These are phyloP conservation scores for Solenodon paradoxus DNA, from an alignment of 2,113 vertebrate species.

Conservation along the genomic window DNA sequence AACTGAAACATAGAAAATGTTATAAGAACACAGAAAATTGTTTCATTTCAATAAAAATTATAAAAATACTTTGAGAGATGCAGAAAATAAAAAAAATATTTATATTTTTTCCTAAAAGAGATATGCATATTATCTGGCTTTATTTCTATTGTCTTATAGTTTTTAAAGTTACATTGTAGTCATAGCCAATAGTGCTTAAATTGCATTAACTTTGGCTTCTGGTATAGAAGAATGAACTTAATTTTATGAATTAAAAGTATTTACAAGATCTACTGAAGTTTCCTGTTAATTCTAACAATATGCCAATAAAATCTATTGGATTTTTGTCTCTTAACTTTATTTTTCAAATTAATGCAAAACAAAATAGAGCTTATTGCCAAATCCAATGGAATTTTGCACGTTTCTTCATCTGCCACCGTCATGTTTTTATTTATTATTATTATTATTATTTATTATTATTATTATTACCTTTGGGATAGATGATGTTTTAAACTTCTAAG, in stretches of 20 bases:
- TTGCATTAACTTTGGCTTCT: not conserved
- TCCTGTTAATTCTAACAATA: not conserved
- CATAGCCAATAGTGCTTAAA: not conserved
- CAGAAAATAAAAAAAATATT: no score
- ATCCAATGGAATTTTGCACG: not conserved
- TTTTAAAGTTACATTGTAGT: not conserved
- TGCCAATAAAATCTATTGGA: not conserved
- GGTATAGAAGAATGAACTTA: not conserved
- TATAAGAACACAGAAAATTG: no score
- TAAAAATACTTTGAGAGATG: no score
- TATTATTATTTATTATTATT: not conserved
- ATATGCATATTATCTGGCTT: not conserved
- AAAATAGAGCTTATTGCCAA: not conserved
- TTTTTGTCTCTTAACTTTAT: not conserved
- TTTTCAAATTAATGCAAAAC: conserved; percentile 1
- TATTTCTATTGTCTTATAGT: not conserved
- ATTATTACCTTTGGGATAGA: not conserved
- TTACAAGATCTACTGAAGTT: not conserved
- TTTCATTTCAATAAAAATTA: no score
- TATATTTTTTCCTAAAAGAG: not conserved
- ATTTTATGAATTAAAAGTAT: conserved; percentile 13
- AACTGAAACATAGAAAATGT: no score
- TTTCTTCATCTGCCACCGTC: not conserved
- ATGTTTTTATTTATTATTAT: not conserved
- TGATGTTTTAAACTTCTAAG: conserved; percentile 46